Conservation (phyloP, 2,113 vertebrate genomes). For the Nyctereutes procyonoides region DNA sequence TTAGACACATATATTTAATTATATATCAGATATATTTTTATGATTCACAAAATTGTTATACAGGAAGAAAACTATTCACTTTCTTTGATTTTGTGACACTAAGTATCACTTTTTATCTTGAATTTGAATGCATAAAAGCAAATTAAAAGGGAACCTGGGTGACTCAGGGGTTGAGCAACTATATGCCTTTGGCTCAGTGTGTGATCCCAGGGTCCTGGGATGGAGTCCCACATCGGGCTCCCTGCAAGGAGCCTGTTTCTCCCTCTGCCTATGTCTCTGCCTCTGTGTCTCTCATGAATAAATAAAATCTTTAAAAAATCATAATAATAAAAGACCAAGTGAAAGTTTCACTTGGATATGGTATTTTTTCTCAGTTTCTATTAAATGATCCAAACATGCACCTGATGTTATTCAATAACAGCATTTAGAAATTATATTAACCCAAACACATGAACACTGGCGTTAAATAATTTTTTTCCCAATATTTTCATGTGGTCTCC, state of each 20-base stretch:
- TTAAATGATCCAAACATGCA: background rate
- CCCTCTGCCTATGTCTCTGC: too few species aligned
- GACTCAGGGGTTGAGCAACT: too few species aligned
- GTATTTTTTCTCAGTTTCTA: background rate
- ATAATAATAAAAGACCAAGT: background rate
- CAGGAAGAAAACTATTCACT: background rate
- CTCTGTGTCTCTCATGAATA: too few species aligned
- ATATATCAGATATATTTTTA: background rate
- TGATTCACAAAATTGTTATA: background rate
- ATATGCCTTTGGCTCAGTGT: too few species aligned
- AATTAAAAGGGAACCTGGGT: background rate
- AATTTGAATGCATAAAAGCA: background rate
- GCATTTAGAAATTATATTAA: background rate
- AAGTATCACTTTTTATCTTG: background rate
- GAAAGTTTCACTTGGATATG: background rate
- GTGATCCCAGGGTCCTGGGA: too few species aligned
- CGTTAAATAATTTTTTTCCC: background rate
- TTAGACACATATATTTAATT: background rate
- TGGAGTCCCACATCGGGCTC: too few species aligned
- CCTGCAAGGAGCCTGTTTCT: too few species aligned
- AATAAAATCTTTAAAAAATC: too few species aligned
- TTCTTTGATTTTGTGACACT: background rate
- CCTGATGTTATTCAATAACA: background rate
- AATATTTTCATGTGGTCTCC: background rate
- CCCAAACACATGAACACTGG: background rate